Evolutionary conservation across 2,113 vertebrate genomes (phyloP).

Genomic region (Megaceryle maxima): DNA sequence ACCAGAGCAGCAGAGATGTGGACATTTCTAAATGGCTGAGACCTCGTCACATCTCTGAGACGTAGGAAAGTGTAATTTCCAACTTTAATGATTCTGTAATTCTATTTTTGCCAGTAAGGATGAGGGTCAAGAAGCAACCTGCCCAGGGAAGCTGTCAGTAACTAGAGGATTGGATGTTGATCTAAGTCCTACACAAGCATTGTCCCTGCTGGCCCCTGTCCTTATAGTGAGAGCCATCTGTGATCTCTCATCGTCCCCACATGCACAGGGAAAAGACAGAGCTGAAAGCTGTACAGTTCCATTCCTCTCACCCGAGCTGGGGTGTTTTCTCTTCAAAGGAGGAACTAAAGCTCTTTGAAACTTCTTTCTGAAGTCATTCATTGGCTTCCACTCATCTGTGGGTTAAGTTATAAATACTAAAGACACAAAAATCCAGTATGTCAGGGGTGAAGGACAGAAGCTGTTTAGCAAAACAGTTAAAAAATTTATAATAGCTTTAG

Average conservation of each 20-base stretch:
- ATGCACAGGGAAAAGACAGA: not conserved
- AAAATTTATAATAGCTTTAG: not conserved
- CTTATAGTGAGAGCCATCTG: fast-evolving
- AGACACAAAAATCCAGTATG: not conserved
- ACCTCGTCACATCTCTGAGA: not conserved
- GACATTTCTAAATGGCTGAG: not conserved
- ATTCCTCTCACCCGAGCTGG: not conserved
- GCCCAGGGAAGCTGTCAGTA: not conserved
- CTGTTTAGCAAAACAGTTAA: not conserved
- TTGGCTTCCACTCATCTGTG: not conserved
- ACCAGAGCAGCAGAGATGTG: not conserved
- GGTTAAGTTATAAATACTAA: not conserved
- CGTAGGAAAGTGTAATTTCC: fast-evolving
- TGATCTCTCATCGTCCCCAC: not conserved
- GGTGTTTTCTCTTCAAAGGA: not conserved
- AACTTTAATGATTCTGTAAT: no score
- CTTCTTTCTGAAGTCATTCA: not conserved
- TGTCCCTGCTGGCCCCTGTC: not conserved
- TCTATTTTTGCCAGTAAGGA: not conserved
- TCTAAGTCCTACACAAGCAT: not conserved
- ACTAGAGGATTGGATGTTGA: fast-evolving
- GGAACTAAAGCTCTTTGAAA: not conserved
- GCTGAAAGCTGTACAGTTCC: not conserved
- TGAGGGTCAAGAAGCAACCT: not conserved
- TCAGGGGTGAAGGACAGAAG: not conserved